phyloP scores from a whole-genome alignment of 92 coral and sea anemone species.

The Pocillopora grandis region DNA sequence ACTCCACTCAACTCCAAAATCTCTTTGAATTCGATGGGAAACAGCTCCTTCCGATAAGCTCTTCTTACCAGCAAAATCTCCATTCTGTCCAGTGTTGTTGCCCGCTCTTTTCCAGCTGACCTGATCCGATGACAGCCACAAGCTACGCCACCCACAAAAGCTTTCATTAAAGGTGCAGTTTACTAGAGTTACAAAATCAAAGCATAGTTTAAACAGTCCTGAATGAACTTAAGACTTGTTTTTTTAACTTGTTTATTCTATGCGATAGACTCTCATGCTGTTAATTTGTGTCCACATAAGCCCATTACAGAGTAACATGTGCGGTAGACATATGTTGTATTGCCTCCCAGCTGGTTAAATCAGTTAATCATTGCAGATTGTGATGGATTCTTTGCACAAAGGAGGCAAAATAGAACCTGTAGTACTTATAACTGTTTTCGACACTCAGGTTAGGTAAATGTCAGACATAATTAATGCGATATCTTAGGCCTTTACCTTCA shows the following conservation, averaged over 20 bases:
- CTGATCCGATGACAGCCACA: neutral
- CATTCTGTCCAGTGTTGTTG: neutral
- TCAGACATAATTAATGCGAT: no score
- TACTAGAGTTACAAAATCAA: constrained; percentile 7
- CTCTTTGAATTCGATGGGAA: neutral
- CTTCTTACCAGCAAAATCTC: neutral
- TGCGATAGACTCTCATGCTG: neutral
- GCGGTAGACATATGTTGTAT: no score
- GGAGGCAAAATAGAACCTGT: no score
- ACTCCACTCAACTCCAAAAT: neutral
- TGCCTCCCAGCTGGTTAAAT: no score
- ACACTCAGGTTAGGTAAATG: no score
- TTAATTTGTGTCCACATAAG: no score
- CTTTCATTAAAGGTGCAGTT: constrained; percentile 37
- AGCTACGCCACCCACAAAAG: constrained; percentile 51
- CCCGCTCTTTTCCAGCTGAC: neutral
- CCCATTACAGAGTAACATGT: no score
- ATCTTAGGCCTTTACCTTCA: neutral
- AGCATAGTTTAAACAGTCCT: neutral
- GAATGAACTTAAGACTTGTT: neutral
- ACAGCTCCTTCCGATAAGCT: neutral
- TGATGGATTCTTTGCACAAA: no score
- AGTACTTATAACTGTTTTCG: no score
- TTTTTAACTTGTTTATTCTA: neutral
- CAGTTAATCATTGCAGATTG: no score